phyloP scores from a whole-genome alignment of 1,140 invertebrate species.

The Latrodectus geometricus region DNA sequence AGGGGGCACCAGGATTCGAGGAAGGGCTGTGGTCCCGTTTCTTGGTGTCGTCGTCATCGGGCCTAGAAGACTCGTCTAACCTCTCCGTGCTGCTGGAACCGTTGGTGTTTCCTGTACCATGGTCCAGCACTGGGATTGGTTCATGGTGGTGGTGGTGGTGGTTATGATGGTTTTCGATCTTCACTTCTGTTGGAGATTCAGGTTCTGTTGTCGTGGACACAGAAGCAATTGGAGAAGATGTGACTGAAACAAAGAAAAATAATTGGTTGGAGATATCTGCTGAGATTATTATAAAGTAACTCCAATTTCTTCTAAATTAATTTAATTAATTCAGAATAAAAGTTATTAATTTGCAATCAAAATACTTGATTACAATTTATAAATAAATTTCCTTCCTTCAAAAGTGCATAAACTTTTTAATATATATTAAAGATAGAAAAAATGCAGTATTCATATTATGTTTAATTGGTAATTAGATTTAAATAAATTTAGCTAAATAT shows the following conservation, averaged over 20 bases:
- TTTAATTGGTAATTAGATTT: too few relatives aligned
- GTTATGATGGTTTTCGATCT: constrained; percentile 25
- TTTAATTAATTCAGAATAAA: too few relatives aligned
- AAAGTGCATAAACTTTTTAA: too few relatives aligned
- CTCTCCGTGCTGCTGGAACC: constrained; percentile 11
- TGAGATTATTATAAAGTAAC: too few relatives aligned
- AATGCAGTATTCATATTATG: too few relatives aligned
- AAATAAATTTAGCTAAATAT: too few relatives aligned
- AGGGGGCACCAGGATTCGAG: neutral
- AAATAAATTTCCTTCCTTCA: too few relatives aligned
- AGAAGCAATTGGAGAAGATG: constrained; percentile 44
- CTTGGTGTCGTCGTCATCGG: constrained; percentile 13
- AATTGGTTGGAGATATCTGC: too few relatives aligned
- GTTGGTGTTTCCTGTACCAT: constrained; percentile 9
- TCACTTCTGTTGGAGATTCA: constrained; percentile 53
- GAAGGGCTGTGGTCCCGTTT: neutral
- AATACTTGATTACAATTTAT: too few relatives aligned
- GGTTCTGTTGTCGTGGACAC: constrained; percentile 53
- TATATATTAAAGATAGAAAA: too few relatives aligned
- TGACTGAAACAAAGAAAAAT: constrained; percentile 4
- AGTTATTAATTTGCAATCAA: too few relatives aligned
- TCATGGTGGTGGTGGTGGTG: constrained; percentile 27
- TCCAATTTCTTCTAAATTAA: too few relatives aligned
- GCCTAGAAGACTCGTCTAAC: neutral
- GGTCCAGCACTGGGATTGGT: neutral